phyloP scores from a whole-genome alignment of 1,140 invertebrate species.

The Apolygus lucorum region DNA sequence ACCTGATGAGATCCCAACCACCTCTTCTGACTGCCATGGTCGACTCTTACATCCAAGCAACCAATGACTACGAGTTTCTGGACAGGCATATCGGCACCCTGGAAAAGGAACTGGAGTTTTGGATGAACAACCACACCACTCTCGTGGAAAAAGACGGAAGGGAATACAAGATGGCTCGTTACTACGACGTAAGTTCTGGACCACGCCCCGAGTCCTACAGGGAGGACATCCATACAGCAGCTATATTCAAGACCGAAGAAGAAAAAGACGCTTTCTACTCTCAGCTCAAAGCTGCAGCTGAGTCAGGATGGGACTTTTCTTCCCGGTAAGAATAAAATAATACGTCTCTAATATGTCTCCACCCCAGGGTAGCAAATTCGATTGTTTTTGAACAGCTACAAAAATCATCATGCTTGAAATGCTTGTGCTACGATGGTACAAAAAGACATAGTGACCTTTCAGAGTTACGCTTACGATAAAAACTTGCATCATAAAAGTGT shows the following conservation, averaged over 20 bases:
- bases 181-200: constrained; percentile 58
- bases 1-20: constrained; percentile 72
- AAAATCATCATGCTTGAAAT: too few species aligned
- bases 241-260: constrained; percentile 43
- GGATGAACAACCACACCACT: constrained; percentile 63
- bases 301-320: constrained; percentile 93
- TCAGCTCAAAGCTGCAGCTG: constrained; percentile 78
- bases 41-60: constrained; percentile 53
- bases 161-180: constrained; percentile 57
- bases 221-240: constrained; percentile 47
- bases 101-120: constrained; percentile 74
- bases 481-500: too few species aligned
- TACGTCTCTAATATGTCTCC: too few species aligned
- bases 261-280: constrained; percentile 67
- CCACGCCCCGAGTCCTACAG: constrained; percentile 84
- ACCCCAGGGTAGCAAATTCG: neutral
- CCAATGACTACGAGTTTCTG: constrained; percentile 61
- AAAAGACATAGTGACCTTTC: too few species aligned
- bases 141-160: constrained; percentile 51
- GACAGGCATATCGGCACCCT: constrained; percentile 56
- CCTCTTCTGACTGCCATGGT: constrained; percentile 76
- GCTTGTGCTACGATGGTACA: too few species aligned
- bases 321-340: constrained; percentile 40
- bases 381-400: neutral
- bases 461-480: too few species aligned